Evolutionary conservation across 1,140 invertebrate genomes (phyloP), one percentile per base, ranked within the genome.

Genomic region (Bombus confusus): DNA sequence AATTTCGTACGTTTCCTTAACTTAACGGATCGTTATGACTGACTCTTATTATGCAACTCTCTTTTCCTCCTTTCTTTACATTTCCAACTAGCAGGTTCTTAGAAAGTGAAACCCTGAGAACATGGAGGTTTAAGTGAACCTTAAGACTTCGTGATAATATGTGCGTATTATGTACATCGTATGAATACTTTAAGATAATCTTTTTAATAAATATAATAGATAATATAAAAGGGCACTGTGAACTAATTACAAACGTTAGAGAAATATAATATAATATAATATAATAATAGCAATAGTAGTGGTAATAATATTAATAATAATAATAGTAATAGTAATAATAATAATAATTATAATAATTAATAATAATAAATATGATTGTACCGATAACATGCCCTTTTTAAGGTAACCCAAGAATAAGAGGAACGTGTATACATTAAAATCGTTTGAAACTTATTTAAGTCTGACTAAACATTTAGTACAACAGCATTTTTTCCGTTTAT

Each of bases 141-240:
- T 77, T 34, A 62, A 76, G 80, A 71, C 85, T 83, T 71, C 41
- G 64, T 73, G 72, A 85, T 52, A 79, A 66, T 86, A 80, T 89
- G 83, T 82, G 81, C 80, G 85, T 85, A 87, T 84, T 62, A 86
- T 82, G 84, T 76, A 88, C 86, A 80, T 88, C 85, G 47, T 71
- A 88, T 68, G 69, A 74, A 88, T 68, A 64, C 43, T 69, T 87
- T 41, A 77, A 76, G 71, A 76, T 75, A 87, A 90, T 81, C 5
- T 57, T 87, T 87, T 81, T 39, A 91, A 91, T 91, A 91, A 91
- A 91, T 91, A 91, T 72, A 31, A 64, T 90, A 85, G 59, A 81
- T 85, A 88, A 88, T 88, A 86, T 47, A 91, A 86, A 87, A 85
- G 73, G 62, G 47, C 64, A 76, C 69, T 39, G 62, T 86, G 72